These are phyloP conservation scores for Albula glossodonta DNA, from an alignment of 2,113 vertebrate species.

Conservation along the genomic window DNA sequence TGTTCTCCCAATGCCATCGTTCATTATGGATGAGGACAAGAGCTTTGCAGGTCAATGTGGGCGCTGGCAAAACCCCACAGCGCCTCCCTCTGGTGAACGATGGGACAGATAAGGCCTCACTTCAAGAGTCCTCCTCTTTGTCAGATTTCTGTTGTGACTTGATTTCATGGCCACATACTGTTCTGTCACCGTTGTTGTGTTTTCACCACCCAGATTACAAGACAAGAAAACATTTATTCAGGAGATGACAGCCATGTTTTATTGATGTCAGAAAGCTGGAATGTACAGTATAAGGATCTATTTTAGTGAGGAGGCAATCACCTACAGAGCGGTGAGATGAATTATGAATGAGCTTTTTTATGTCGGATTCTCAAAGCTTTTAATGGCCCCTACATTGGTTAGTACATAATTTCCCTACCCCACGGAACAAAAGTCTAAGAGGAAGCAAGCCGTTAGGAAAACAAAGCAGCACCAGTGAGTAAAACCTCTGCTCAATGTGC, in stretches of 20 bases:
- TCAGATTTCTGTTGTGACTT: not conserved
- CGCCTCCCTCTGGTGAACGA: not conserved
- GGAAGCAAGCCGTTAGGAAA: not conserved
- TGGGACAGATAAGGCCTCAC: not conserved
- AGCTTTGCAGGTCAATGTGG: not conserved
- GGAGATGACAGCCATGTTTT: conserved; percentile 10
- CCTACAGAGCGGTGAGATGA: not conserved
- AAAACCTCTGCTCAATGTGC: not conserved
- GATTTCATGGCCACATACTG: not conserved
- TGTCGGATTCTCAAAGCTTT: conserved; percentile 2
- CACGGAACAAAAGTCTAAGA: not conserved
- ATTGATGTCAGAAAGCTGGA: conserved; percentile 18
- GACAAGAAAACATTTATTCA: not conserved
- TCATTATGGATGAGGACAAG: not conserved
- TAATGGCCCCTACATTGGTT: not conserved
- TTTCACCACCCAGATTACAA: not conserved
- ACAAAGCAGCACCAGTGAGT: not conserved
- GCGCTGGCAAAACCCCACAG: not conserved
- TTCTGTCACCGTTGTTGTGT: not conserved
- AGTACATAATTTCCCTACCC: conserved; percentile 2
- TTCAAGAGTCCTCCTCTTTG: not conserved
- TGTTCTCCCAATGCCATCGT: not conserved
- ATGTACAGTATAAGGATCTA: not conserved
- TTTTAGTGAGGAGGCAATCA: conserved; percentile 5
- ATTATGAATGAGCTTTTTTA: conserved; percentile 19